Percentiles rank a stretch among this genome's conserved stretches.
phyloP scores from a whole-genome alignment of 2,888 invertebrate species.

The Polymixis flavicincta region DNA sequence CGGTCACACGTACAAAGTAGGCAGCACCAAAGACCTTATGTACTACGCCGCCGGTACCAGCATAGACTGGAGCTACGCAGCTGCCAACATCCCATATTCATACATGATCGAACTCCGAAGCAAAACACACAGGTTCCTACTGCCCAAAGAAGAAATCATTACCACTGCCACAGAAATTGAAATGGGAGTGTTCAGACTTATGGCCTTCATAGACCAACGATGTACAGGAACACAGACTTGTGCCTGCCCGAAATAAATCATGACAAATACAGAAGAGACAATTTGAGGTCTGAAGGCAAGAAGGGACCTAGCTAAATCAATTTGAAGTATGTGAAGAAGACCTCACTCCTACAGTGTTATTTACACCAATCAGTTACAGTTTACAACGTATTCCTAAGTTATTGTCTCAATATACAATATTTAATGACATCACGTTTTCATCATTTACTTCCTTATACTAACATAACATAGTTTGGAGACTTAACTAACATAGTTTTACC shows the following conservation, averaged over 20 bases:
- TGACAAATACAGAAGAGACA: background rate
- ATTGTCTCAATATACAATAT: conserved; percentile 40
- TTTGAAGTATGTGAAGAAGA: conserved; percentile 12
- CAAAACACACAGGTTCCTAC: conserved; percentile 81
- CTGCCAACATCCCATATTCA: conserved; percentile 81
- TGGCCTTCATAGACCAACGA: conserved; percentile 80
- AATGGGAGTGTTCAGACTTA: conserved; percentile 77
- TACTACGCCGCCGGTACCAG: conserved; percentile 86
- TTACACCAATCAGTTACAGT: conserved; percentile 23
- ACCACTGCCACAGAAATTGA: conserved; percentile 77
- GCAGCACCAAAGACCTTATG: conserved; percentile 87
- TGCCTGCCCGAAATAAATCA: conserved; percentile 64
- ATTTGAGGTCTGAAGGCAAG: background rate
- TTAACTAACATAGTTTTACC: too few species aligned
- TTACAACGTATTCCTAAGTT: conserved; percentile 45
- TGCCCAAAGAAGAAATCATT: conserved; percentile 83
- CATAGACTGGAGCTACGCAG: conserved; percentile 85
- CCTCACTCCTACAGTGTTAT: conserved; percentile 29
- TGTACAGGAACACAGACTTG: conserved; percentile 68
- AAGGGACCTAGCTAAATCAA: background rate
- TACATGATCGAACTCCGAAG: conserved; percentile 86
- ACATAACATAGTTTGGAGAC: too few species aligned
- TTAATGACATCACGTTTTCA: background rate
- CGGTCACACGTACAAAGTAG: conserved; percentile 85
- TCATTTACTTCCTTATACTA: background rate